Conservation (phyloP, 2,797 vertebrate genomes). For the Amphiprion clarkii region DNA sequence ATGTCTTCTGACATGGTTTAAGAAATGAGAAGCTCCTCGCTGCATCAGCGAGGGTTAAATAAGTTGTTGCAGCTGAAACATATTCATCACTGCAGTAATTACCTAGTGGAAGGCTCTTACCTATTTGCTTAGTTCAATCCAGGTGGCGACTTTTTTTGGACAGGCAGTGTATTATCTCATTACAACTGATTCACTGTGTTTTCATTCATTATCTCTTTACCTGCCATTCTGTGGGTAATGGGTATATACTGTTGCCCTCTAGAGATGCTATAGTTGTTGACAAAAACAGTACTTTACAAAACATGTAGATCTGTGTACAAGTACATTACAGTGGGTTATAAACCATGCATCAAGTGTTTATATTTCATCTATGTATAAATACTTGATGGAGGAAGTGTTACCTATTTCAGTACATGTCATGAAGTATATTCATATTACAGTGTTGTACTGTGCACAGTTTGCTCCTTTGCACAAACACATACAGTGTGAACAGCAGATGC, state of each 20-base stretch:
- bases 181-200: constrained; percentile 11
- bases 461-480: constrained; percentile 64
- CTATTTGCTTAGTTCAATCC: too few species aligned
- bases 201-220: constrained; percentile 11
- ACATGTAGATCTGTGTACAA: background rate
- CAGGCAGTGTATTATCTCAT: background rate
- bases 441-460: constrained; percentile 47
- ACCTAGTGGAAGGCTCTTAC: too few species aligned
- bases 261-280: background rate
- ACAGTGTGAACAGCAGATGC: constrained; percentile 42
- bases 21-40: too few species aligned
- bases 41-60: too few species aligned
- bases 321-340: background rate
- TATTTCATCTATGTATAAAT: constrained; percentile 12
- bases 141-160: too few species aligned
- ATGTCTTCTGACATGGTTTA: too few species aligned
- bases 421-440: constrained; percentile 45
- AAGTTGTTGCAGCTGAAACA: too few species aligned
- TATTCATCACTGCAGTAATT: too few species aligned
- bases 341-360: constrained; percentile 5
- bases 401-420: constrained; percentile 7
- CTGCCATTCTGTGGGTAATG: background rate
- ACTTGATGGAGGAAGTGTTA: background rate
- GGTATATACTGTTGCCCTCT: background rate
- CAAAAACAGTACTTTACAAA: constrained; percentile 3